Percentiles rank a stretch among this genome's conserved stretches.
These are phyloP conservation scores for Gadopsis bispinosus DNA, from an alignment of 2,797 vertebrate genomes.

Conservation along the genomic window DNA sequence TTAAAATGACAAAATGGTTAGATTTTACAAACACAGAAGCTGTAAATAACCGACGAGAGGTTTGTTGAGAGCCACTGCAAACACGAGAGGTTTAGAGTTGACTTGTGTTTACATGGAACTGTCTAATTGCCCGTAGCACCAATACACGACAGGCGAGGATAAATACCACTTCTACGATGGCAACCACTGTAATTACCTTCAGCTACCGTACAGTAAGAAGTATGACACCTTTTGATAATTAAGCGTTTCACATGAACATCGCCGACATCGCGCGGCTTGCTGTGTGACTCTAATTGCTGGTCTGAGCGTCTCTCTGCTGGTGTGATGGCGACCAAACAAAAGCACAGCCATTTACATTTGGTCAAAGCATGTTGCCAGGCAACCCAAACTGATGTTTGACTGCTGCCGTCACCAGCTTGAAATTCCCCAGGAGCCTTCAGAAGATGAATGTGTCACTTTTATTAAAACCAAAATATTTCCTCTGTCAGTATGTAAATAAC, in stretches of 20 bases:
- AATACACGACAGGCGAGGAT: not conserved
- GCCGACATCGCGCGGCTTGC: not conserved
- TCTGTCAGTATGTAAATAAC: slow-evolving; percentile 8
- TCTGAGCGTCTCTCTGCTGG: slow-evolving; percentile 13
- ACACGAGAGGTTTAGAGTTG: not conserved
- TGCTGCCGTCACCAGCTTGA: not conserved
- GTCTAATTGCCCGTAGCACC: not conserved
- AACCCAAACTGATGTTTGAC: slow-evolving; percentile 41
- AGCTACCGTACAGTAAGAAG: not conserved
- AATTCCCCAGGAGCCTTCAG: not conserved
- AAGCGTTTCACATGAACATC: not conserved
- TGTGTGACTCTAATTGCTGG: slow-evolving; percentile 14
- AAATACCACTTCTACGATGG: not conserved
- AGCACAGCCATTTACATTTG: slow-evolving; percentile 30
- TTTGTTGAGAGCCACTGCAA: not conserved
- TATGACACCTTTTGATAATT: not conserved
- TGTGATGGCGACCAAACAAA: slow-evolving; percentile 27
- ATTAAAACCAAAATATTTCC: not conserved
- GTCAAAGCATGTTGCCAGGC: slow-evolving; percentile 52
- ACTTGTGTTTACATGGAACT: not conserved
- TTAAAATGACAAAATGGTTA: not conserved
- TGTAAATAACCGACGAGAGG: not conserved
- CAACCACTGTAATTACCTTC: not conserved
- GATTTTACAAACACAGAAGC: not conserved
- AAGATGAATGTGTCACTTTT: not conserved